phyloP scores from a whole-genome alignment of 2,888 invertebrate genomes.

The Hydriomena furcata region DNA sequence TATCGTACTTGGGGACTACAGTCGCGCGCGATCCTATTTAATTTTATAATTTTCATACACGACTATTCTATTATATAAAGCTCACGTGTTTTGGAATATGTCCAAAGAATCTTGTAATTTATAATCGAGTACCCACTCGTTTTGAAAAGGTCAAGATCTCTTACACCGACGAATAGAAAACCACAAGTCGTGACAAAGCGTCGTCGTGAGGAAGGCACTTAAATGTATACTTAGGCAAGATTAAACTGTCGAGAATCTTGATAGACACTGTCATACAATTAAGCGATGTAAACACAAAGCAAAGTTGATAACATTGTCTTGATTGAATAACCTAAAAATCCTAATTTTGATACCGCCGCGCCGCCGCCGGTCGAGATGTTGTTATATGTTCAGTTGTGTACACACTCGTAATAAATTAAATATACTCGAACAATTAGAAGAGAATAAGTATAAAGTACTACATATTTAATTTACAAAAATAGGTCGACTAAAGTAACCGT shows the following conservation, averaged over 20 bases:
- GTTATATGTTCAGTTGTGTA: constrained; percentile 2
- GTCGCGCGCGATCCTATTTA: too few relatives aligned
- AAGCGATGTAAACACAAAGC: constrained; percentile 18
- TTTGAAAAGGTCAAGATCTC: constrained; percentile 26
- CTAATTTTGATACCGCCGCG: constrained; percentile 12
- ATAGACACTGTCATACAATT: constrained; percentile 7
- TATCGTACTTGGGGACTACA: too few relatives aligned
- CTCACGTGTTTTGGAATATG: constrained; percentile 20
- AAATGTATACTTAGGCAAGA: constrained; percentile 14
- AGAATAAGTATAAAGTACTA: constrained; percentile 11
- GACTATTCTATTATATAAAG: too few relatives aligned
- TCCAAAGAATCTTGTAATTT: constrained; percentile 18
- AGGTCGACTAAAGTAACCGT: too few relatives aligned
- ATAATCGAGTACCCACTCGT: constrained; percentile 8
- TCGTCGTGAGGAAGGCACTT: constrained; percentile 11
- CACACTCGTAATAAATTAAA: constrained; percentile 1
- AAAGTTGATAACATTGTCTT: constrained; percentile 14
- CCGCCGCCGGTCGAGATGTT: not conserved
- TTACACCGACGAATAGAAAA: constrained; percentile 14
- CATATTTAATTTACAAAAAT: not conserved
- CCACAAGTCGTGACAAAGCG: constrained; percentile 17
- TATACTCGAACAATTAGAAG: constrained; percentile 1
- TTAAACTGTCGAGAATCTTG: constrained; percentile 13
- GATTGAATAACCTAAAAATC: constrained; percentile 29
- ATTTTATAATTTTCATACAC: too few relatives aligned